A percentile compares a stretch with the other conserved stretches of the same genome.
Conservation (phyloP, 2,888 invertebrate genomes). For the Lydus trimaculatus region DNA sequence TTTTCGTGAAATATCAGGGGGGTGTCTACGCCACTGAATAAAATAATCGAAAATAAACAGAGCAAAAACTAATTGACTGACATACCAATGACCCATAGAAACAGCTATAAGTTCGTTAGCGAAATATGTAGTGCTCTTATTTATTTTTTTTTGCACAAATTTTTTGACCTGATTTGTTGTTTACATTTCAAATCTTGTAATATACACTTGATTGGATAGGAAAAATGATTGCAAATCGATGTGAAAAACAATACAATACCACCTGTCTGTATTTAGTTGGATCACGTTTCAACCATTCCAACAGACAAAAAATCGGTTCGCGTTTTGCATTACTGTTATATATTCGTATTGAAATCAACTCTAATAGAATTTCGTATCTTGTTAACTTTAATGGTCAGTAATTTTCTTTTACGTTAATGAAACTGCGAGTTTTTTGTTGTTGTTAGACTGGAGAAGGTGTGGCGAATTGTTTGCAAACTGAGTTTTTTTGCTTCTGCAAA, state of each 20-base stretch:
- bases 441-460: neutral
- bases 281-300: neutral
- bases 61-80: neutral
- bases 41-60: neutral
- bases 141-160: too few relatives aligned
- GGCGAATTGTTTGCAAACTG: neutral
- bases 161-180: neutral
- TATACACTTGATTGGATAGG: neutral
- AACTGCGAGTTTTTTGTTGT: too few relatives aligned
- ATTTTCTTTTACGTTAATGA: too few relatives aligned
- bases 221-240: neutral
- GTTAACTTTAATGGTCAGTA: too few relatives aligned
- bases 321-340: too few relatives aligned
- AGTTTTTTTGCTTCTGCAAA: neutral
- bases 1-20: too few relatives aligned
- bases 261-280: neutral
- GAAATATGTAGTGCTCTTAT: too few relatives aligned
- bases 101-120: neutral
- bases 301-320: too few relatives aligned
- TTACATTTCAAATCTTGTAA: neutral
- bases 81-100: constrained; percentile 1
- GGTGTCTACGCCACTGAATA: too few relatives aligned
- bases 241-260: neutral
- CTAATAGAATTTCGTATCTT: too few relatives aligned
- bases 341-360: too few relatives aligned